A percentile compares a stretch with the other conserved stretches of the same genome.
Evolutionary conservation across 2,888 invertebrate species (phyloP).

Genomic region (Sarcophaga rosellei): DNA sequence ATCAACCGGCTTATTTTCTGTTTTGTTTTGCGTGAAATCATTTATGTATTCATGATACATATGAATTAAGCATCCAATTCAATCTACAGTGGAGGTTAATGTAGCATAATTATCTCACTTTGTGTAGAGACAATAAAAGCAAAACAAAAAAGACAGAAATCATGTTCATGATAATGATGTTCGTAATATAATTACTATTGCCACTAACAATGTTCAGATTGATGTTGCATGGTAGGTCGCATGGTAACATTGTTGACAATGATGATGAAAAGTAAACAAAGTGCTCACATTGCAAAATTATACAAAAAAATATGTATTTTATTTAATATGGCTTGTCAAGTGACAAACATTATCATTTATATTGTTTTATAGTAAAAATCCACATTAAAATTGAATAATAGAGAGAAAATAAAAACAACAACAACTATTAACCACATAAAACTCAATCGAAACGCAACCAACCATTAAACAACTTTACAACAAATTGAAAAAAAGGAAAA

Average conservation of each 20-base stretch:
- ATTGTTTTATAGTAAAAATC: conserved; percentile 25
- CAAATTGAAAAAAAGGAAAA: conserved; percentile 15
- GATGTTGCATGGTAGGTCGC: background rate
- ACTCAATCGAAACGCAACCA: conserved; percentile 54
- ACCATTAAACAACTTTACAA: conserved; percentile 57
- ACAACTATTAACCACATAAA: conserved; percentile 50
- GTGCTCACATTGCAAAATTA: background rate
- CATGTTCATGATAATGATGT: conserved; percentile 35
- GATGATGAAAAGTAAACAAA: conserved; percentile 9
- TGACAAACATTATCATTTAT: conserved; percentile 33
- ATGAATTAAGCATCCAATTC: background rate
- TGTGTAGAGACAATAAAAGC: conserved; percentile 35
- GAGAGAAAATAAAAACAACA: background rate
- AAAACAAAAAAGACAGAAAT: conserved; percentile 22
- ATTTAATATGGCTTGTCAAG: conserved; percentile 47
- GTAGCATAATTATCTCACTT: conserved; percentile 25
- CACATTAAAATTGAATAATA: background rate
- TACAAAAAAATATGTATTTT: conserved; percentile 11
- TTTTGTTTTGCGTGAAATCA: too few relatives aligned
- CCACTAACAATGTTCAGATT: background rate
- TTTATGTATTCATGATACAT: too few relatives aligned
- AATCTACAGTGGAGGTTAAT: conserved; percentile 32
- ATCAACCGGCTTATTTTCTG: too few relatives aligned
- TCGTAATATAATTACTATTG: conserved; percentile 19
- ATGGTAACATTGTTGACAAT: background rate